Evolutionary conservation across 2,888 invertebrate genomes (phyloP), one percentile per base, ranked within the genome.

Genomic region (Branchellion lobata): DNA sequence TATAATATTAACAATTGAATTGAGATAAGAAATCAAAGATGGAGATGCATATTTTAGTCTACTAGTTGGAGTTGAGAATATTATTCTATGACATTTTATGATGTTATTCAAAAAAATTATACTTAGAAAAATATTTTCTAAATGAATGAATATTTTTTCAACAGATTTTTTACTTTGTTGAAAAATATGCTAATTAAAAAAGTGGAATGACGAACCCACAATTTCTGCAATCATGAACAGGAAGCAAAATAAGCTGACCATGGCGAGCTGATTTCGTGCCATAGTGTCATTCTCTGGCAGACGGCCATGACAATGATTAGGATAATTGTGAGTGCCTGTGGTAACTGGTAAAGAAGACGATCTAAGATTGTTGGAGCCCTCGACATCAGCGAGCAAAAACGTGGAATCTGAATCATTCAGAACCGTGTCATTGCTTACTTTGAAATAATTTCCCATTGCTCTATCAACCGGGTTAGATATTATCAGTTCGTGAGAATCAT

Each of bases 191-290:
- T n/a, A n/a, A n/a, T n/a, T n/a, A n/a, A n/a, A n/a, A n/a, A n/a
- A n/a, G n/a, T n/a, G n/a, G n/a, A n/a, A n/a, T n/a, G 11, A 80
- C 84, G 82, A 83, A 87, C 88, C 88, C 51, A 87, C 82, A 14
- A 85, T 83, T 82, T 88, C 88, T n/a, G 86, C 86, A 47, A 85
- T 83, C 85, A 88, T 86, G 82, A 88, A 88, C 33, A 85, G 34
- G 8, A 84, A 69, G 81, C 86, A 86, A 29, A 86, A 81, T n/a
- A 84, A 80, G 78, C 85, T 84, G 40, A 87, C 86, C 47, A 83
- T 83, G 1, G 85, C 83, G 74, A 86, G 83, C 82, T 86, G 86
- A 79, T 85, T 86, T 47, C 85, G 82, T 1, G 86, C 86, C 65
- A 83, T 81, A 76, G 82, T 84, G 81, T 86, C 85, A 1, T 81